Evolutionary conservation across 2,888 invertebrate species (phyloP), one percentile per base, ranked within the genome.

Genomic region (Phasia obesa): DNA sequence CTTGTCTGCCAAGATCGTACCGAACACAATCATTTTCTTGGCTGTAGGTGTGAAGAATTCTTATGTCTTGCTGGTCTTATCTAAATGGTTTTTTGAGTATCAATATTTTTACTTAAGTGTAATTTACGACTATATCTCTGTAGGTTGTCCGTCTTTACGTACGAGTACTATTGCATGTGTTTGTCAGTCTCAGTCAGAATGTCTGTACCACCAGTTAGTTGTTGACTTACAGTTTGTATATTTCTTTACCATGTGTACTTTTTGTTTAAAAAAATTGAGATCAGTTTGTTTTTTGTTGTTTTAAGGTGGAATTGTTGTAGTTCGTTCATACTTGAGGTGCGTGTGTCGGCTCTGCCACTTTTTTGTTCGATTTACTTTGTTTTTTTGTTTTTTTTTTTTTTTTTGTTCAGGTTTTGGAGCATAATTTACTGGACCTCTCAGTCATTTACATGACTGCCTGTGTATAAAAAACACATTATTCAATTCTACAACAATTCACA

Each of bases 41-140:
- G 77, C 84, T 84, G 85, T 87, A 88, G 88, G 88, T 89, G 89
- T 88, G 88, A 87, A 89, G 88, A 88, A 89, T 89, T 89, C 88
- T 86, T 88, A 88, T 88, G 87, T 87, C 83, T 83, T 83, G 83
- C 83, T 84, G 79, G 60, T 81, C 89, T 89, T 89, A 89, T 89
- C 89, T 89, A 89, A 89, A 89, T 89, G 89, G 88, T 89, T 89
- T 89, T 89, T 88, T 86, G 89, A 89, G 89, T 89, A 89, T 89
- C 89, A 89, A 89, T 89, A 89, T 89, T 89, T 89, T 89, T 89
- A 87, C 88, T 89, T 88, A 89, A 89, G 88, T 89, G 89, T 88
- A 82, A 84, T 85, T 83, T 74, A 81, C 83, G 83, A 83, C 83
- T 83, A 79, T 83, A 83, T 83, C 83, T 83, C 79, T 76, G 79